A percentile compares a stretch with the other conserved stretches of the same genome.
These are phyloP conservation scores for Caenorhabditis imperialis DNA, from an alignment of 2,888 invertebrate species.

Conservation along the genomic window DNA sequence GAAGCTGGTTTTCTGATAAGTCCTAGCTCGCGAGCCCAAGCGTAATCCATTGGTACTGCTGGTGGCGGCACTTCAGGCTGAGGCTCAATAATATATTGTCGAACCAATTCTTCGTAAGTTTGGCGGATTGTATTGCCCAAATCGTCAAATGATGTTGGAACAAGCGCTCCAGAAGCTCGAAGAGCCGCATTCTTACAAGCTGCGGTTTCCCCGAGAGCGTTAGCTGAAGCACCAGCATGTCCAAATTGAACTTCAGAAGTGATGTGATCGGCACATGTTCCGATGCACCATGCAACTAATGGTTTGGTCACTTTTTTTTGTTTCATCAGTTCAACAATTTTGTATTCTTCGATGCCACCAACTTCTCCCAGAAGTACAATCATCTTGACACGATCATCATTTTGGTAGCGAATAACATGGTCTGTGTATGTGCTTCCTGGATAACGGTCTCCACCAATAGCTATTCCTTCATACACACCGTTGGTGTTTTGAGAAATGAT, in stretches of 20 bases:
- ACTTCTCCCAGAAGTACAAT: slow-evolving; percentile 95
- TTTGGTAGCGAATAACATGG: slow-evolving; percentile 89
- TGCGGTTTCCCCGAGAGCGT: slow-evolving; percentile 93
- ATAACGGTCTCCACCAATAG: slow-evolving; percentile 95
- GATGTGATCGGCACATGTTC: slow-evolving; percentile 83
- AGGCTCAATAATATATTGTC: slow-evolving; percentile 87
- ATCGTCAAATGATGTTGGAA: slow-evolving; percentile 93
- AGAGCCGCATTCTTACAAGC: slow-evolving; percentile 91
- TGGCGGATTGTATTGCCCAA: slow-evolving; percentile 83
- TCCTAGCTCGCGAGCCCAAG: slow-evolving; percentile 97
- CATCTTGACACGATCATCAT: slow-evolving; percentile 86
- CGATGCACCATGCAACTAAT: slow-evolving; percentile 98
- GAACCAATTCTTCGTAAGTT: slow-evolving; percentile 84
- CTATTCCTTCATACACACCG: slow-evolving; percentile 87
- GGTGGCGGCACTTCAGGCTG: slow-evolving; percentile 95
- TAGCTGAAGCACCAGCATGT: slow-evolving; percentile 98
- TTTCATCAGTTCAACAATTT: slow-evolving; percentile 90
- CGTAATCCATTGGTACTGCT: slow-evolving; percentile 99
- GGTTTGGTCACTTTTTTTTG: slow-evolving; percentile 89
- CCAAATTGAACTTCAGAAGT: slow-evolving; percentile 90
- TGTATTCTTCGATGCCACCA: slow-evolving; percentile 98
- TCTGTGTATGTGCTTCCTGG: slow-evolving; percentile 98
- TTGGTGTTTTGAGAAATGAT: slow-evolving; percentile 94
- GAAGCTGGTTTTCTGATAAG: slow-evolving; percentile 98
- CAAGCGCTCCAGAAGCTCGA: slow-evolving; percentile 87